Percentiles rank a stretch among this genome's conserved stretches.
Evolutionary conservation across 2,113 vertebrate species (phyloP).

Genomic region (Toxotes jaculatrix): DNA sequence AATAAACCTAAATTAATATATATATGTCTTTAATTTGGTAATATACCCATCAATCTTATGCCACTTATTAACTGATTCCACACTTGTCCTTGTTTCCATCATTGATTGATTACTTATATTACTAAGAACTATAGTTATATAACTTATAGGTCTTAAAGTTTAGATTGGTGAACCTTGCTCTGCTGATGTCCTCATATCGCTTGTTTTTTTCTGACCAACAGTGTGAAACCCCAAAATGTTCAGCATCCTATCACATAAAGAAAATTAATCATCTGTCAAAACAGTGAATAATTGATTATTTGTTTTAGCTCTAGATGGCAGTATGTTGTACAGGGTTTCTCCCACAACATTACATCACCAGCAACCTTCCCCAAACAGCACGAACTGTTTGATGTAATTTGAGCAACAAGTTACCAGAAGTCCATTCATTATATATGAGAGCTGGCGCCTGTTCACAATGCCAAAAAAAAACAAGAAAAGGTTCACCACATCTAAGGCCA

Average conservation of each 20-base stretch:
- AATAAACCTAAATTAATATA: too few species aligned
- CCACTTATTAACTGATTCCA: too few species aligned
- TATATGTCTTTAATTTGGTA: too few species aligned
- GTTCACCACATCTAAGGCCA: not conserved
- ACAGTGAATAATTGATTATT: not conserved
- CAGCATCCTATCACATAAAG: not conserved
- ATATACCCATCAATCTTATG: too few species aligned
- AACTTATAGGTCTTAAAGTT: not conserved
- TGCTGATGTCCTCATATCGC: not conserved
- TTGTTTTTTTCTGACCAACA: not conserved
- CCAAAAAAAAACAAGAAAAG: constrained; percentile 8
- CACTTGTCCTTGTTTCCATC: too few species aligned
- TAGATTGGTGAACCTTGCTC: not conserved
- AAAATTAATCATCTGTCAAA: not conserved
- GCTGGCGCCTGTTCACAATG: constrained; percentile 2
- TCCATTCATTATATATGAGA: constrained; percentile 63
- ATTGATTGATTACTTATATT: too few species aligned
- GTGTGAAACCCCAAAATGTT: not conserved
- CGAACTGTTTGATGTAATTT: constrained; percentile 39
- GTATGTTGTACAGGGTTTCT: constrained; percentile 5
- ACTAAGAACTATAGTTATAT: too few species aligned
- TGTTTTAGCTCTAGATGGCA: not conserved
- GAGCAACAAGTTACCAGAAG: constrained; percentile 49
- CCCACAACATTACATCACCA: constrained; percentile 25
- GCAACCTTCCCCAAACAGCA: constrained; percentile 1